Evolutionary conservation across 2,888 invertebrate species (phyloP).

Genomic region (Ypsolopha scabrella): DNA sequence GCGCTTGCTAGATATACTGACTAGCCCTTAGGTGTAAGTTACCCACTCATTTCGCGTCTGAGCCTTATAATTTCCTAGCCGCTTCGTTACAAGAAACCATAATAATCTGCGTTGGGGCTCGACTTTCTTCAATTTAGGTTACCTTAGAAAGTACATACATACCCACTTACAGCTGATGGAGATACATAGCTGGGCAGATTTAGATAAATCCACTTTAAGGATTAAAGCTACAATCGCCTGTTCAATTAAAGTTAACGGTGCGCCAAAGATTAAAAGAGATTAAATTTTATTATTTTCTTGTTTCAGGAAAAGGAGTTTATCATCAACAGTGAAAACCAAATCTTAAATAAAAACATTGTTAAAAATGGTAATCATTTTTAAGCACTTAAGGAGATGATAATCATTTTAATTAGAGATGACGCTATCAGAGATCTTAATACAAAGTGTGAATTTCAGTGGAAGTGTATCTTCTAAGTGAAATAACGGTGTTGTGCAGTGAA

Average conservation of each 20-base stretch:
- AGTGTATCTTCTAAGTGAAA: background rate
- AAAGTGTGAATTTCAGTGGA: background rate
- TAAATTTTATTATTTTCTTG: background rate
- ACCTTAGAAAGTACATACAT: constrained; percentile 1
- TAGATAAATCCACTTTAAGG: background rate
- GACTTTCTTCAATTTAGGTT: constrained; percentile 3
- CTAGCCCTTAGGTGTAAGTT: background rate
- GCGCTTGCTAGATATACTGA: background rate
- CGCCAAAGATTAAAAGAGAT: background rate
- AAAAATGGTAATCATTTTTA: no score
- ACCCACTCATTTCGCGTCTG: background rate
- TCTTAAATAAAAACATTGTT: no score
- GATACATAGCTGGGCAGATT: background rate
- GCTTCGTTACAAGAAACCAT: background rate
- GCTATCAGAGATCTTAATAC: no score
- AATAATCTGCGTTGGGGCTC: background rate
- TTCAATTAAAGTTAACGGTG: background rate
- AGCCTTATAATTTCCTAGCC: constrained; percentile 2
- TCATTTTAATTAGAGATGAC: no score
- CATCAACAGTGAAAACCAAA: no score
- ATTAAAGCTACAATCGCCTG: background rate
- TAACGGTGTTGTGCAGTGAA: constrained; percentile 18
- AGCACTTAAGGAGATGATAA: no score
- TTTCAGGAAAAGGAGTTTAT: background rate
- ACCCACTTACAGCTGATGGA: background rate